These are phyloP conservation scores for Trematomus loennbergii DNA, from an alignment of 2,113 vertebrate genomes.

Conservation along the genomic window DNA sequence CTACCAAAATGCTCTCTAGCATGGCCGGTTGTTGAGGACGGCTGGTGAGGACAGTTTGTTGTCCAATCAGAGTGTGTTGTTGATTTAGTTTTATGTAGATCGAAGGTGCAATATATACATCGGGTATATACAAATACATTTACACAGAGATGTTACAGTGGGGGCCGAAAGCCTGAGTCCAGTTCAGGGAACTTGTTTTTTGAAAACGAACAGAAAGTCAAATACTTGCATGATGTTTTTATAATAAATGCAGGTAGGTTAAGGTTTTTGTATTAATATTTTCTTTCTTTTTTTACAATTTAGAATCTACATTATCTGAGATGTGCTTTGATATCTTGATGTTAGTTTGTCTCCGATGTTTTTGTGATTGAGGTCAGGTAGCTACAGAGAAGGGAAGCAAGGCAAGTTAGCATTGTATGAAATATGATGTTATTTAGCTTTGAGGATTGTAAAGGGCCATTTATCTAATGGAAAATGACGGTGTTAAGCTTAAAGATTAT, in stretches of 20 bases:
- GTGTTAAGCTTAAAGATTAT: too few species aligned
- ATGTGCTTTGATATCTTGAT: background rate
- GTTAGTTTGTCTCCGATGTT: background rate
- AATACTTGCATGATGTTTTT: background rate
- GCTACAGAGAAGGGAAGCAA: too few species aligned
- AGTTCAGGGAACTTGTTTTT: background rate
- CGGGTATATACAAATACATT: conserved; percentile 77
- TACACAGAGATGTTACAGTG: conserved; percentile 67
- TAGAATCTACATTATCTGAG: background rate
- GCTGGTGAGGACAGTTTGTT: conserved; percentile 15
- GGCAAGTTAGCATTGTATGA: too few species aligned
- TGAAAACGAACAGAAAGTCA: background rate
- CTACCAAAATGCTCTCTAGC: conserved; percentile 6
- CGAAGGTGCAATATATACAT: conserved; percentile 75
- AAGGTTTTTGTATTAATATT: background rate
- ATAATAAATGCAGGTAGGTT: background rate
- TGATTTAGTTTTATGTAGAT: conserved; percentile 14
- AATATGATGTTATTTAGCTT: background rate
- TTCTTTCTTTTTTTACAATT: background rate
- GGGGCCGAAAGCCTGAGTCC: conserved; percentile 47
- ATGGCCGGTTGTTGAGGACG: conserved; percentile 27
- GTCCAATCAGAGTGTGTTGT: background rate
- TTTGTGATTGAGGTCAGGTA: too few species aligned
- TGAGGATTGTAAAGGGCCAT: too few species aligned
- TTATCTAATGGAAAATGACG: too few species aligned